Evolutionary conservation across 2,888 invertebrate genomes (phyloP).

Genomic region (Sycophila texana): DNA sequence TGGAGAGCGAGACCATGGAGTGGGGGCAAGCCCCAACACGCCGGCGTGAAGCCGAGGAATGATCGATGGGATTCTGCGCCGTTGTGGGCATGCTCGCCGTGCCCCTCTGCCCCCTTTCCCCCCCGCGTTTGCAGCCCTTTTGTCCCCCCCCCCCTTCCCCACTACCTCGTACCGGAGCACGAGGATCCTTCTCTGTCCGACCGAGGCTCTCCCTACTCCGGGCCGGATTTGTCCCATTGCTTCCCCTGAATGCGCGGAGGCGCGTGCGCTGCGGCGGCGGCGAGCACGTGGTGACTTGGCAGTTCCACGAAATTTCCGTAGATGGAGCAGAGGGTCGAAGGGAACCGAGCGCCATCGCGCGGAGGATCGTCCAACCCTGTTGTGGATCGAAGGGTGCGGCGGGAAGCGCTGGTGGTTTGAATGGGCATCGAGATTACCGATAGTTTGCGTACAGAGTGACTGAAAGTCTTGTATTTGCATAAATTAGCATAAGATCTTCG

Average conservation of each 20-base stretch:
- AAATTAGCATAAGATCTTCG: too few species aligned
- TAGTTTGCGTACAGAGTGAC: too few species aligned
- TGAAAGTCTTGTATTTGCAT: too few species aligned
- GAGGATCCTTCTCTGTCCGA: slow-evolving; percentile 55
- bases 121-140: neutral
- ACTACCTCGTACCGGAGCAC: neutral
- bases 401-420: slow-evolving; percentile 33
- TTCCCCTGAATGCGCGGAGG: slow-evolving; percentile 37
- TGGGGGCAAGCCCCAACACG: slow-evolving; percentile 62
- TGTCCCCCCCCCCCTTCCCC: slow-evolving; percentile 9
- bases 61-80: slow-evolving; percentile 76
- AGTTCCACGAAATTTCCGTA: slow-evolving; percentile 59
- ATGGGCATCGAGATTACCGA: neutral
- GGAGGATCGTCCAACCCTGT: slow-evolving; percentile 61
- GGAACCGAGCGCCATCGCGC: slow-evolving; percentile 61
- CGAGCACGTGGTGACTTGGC: slow-evolving; percentile 64
- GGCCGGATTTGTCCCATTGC: neutral
- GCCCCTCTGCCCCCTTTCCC: slow-evolving; percentile 67
- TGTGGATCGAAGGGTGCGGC: slow-evolving; percentile 45
- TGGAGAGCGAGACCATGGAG: slow-evolving; percentile 61
- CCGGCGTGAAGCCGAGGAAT: slow-evolving; percentile 72
- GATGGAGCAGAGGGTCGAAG: slow-evolving; percentile 65
- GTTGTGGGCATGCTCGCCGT: slow-evolving; percentile 73
- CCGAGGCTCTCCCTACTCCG: slow-evolving; percentile 1
- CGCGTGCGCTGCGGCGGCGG: slow-evolving; percentile 54